These are phyloP conservation scores for Siniperca obscura DNA, from an alignment of 2,797 vertebrate genomes.

Conservation along the genomic window DNA sequence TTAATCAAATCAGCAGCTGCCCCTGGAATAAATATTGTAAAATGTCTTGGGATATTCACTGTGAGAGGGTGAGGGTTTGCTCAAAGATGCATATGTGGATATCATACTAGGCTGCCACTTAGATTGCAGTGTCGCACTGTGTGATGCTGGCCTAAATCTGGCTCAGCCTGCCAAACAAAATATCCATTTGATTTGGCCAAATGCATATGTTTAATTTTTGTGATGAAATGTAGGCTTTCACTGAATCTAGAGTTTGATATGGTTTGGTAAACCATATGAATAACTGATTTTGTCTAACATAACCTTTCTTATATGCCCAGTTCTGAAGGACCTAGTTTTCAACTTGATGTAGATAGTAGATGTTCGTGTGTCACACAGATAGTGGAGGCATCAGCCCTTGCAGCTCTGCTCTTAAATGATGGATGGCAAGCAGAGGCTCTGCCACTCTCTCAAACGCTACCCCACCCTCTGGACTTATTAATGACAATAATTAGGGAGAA, in stretches of 20 bases:
- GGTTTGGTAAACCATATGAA: background rate
- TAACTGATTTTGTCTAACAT: background rate
- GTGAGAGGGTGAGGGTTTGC: slow-evolving; percentile 65
- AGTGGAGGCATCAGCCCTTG: slow-evolving; percentile 52
- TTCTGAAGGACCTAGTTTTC: background rate
- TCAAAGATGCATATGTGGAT: slow-evolving; percentile 68
- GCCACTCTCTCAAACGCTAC: slow-evolving; percentile 81
- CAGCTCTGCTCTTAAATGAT: slow-evolving; percentile 77
- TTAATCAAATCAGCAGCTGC: slow-evolving; percentile 85
- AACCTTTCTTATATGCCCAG: background rate
- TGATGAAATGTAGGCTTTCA: background rate
- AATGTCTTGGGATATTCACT: slow-evolving; percentile 76
- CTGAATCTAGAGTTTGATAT: background rate
- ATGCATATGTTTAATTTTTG: slow-evolving; percentile 12
- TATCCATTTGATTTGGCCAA: slow-evolving; percentile 17
- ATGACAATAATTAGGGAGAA: slow-evolving; percentile 88
- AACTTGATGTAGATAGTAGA: slow-evolving; percentile 13
- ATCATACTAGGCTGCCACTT: slow-evolving; percentile 64
- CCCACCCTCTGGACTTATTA: slow-evolving; percentile 84
- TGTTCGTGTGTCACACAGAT: slow-evolving; percentile 50
- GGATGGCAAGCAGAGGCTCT: slow-evolving; percentile 75
- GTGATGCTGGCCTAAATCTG: slow-evolving; percentile 32
- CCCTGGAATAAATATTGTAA: slow-evolving; percentile 85
- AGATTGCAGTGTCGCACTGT: slow-evolving; percentile 52
- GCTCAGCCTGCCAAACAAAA: slow-evolving; percentile 29